Evolutionary conservation across 1,140 invertebrate genomes (phyloP), one percentile per base, ranked within the genome.

Genomic region (Dendrolimus punctatus): DNA sequence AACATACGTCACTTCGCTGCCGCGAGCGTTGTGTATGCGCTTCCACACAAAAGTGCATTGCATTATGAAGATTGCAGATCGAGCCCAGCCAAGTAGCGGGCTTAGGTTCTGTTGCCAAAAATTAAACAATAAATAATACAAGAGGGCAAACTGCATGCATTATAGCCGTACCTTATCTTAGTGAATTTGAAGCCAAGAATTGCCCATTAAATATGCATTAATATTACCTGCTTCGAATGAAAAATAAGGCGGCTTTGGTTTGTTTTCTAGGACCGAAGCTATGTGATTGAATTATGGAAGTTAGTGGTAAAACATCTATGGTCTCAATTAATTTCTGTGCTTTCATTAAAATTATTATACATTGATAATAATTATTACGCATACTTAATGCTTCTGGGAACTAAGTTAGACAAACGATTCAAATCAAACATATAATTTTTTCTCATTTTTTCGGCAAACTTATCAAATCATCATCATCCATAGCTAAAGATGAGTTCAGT

Each of bases 191-290:
- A 85, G 82, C 82, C 82, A 85, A 85, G 74, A 84, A 76, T 82
- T 73, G 79, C 75, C 80, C 80, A 82, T 85, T 85, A 85, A 83
- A 80, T 85, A 85, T 85, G 80, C 82, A 85, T 85, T 85, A 85
- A 84, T 83, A 85, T 85, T 85, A 85, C 82, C 82, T 85, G 82
- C 71, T 72, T 68, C 60, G 66, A 73, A 80, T 80, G 75, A 85
- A 78, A 84, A 82, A 82, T 80, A 73, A 69, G 71, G 62, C 54
- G n/a, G 51, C 46, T 50, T 60, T 56, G 49, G 56, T 52, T 57
- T 49, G 49, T 57, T 53, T 43, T 40, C 23, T 38, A 47, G 10
- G 6, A 42, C 38, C 44, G 48, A 51, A 6, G 38, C 43, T 46
- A 41, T 55, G 23, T 23, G 3, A 23, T 23, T 23, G 23, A 23